Base-by-base conservation (phyloP, 2,797 vertebrate species). In the Myotis daubentonii region DNA sequence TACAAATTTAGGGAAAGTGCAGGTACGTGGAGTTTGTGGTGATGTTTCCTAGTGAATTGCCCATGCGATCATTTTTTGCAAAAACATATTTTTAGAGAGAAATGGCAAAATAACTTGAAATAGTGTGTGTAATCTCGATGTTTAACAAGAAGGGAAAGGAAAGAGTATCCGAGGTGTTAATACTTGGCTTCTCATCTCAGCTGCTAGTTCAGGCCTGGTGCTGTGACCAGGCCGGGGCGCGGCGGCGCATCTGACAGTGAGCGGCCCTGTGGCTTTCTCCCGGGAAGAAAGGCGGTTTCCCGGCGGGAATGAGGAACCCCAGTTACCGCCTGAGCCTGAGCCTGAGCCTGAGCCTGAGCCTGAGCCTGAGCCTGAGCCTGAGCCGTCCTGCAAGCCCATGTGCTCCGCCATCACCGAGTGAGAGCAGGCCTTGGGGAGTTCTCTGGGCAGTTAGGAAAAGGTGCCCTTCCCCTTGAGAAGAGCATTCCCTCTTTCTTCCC, bases 1-100 rank as follows among this genome's bases (percentile, higher is more conserved):
- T 91, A 92, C 96, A 95, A 97, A 94, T 95, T 97, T 94, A 97
- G 23, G 89, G 49, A 82, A 93, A 71, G 51, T 92, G 41, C 41
- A 79, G 81, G 79, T 89, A 95, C 90, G 55, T 89, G 38, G 62
- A 86, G 74, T 87, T 86, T 96, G 74, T 96, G 96, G 60, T 95
- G 96, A 68, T 36, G 0, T 91, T 94, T 96, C 95, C 62, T 72
- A 89, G 92, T 92, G 72, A 82, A 78, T 93, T 80, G 28, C 33
- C 87, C 96, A 60, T 60, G 84, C 13, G 33, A 38, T 74, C 70
- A 22, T 93, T 94, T 81, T 81, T 51, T 94, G 33, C 2, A 10
- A 87, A 75, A 93, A 33, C 12, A 25, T 95, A 30, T 89, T 92
- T 96, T 97, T 71, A 85, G 80, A 19, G 75, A 87, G 53, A 49